Percentiles rank a stretch among this genome's conserved stretches.
phyloP scores from a whole-genome alignment of 2,113 vertebrate genomes.

The Pangasianodon hypophthalmus region DNA sequence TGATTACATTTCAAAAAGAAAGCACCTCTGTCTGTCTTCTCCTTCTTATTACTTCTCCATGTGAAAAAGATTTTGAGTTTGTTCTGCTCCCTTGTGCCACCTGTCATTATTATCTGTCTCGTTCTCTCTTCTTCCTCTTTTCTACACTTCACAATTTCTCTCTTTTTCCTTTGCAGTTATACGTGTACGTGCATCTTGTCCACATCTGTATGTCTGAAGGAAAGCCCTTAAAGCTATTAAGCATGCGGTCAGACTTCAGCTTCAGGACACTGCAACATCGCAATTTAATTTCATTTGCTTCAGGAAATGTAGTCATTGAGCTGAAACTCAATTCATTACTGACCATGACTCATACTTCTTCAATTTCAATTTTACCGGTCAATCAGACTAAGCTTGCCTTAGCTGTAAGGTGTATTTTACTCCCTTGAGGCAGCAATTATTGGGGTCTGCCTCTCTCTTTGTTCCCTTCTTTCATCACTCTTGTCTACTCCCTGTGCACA shows the following conservation, averaged over 20 bases:
- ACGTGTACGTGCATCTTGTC: not conserved
- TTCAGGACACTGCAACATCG: not conserved
- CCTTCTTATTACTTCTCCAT: not conserved
- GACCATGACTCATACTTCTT: not conserved
- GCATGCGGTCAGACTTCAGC: not conserved
- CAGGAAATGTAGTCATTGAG: constrained; percentile 9
- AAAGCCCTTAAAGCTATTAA: not conserved
- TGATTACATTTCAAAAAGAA: not conserved
- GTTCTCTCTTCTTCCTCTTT: not conserved
- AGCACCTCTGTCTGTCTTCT: not conserved
- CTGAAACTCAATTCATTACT: not conserved
- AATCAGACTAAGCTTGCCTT: not conserved
- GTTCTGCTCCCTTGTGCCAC: not conserved
- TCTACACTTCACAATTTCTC: not conserved
- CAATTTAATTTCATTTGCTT: constrained; percentile 4
- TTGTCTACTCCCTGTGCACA: not conserved
- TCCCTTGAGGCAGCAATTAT: constrained; percentile 30
- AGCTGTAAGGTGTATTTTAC: constrained; percentile 17
- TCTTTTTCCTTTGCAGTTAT: not conserved
- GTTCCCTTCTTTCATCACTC: not conserved
- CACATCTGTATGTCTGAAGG: constrained; percentile 20
- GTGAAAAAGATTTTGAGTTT: not conserved
- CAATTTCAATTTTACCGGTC: not conserved
- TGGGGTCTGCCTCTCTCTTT: constrained; percentile 15
- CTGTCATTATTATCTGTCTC: constrained; percentile 15